These are phyloP conservation scores for Grapholita molesta DNA, from an alignment of 1,140 invertebrate species.

Conservation along the genomic window DNA sequence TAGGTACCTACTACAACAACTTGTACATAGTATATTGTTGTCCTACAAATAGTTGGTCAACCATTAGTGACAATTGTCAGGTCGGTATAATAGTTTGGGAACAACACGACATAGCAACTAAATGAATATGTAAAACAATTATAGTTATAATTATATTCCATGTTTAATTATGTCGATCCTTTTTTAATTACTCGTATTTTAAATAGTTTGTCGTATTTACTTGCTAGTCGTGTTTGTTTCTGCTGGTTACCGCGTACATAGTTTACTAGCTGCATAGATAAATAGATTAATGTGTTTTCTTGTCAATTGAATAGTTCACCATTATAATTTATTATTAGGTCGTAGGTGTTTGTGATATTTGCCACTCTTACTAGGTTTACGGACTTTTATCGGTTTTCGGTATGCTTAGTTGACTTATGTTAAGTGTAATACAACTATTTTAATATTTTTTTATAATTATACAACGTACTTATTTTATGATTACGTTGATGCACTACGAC, in stretches of 20 bases:
- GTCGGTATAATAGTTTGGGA: not conserved
- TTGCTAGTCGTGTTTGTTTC: not conserved
- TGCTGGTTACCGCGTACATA: not conserved
- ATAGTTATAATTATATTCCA: too few species aligned
- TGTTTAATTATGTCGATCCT: too few species aligned
- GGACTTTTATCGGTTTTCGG: not conserved
- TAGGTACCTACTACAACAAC: too few species aligned
- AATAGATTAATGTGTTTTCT: not conserved
- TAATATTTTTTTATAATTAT: not conserved
- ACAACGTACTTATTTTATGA: too few species aligned
- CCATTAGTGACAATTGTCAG: not conserved
- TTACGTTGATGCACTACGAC: not conserved
- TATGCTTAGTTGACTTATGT: slow-evolving; percentile 10
- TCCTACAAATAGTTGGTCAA: too few species aligned
- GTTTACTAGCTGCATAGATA: not conserved
- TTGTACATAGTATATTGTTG: too few species aligned
- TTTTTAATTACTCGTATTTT: not conserved
- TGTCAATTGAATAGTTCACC: slow-evolving; percentile 8
- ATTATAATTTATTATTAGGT: slow-evolving; percentile 5
- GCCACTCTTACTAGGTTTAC: not conserved
- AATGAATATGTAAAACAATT: too few species aligned
- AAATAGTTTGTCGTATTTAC: not conserved
- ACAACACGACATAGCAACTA: not conserved
- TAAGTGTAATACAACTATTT: not conserved
- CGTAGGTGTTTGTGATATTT: slow-evolving; percentile 13